A percentile compares a stretch with the other conserved stretches of the same genome.
These are phyloP conservation scores for Ceriagrion tenellum DNA, from an alignment of 2,888 invertebrate species.

Conservation along the genomic window DNA sequence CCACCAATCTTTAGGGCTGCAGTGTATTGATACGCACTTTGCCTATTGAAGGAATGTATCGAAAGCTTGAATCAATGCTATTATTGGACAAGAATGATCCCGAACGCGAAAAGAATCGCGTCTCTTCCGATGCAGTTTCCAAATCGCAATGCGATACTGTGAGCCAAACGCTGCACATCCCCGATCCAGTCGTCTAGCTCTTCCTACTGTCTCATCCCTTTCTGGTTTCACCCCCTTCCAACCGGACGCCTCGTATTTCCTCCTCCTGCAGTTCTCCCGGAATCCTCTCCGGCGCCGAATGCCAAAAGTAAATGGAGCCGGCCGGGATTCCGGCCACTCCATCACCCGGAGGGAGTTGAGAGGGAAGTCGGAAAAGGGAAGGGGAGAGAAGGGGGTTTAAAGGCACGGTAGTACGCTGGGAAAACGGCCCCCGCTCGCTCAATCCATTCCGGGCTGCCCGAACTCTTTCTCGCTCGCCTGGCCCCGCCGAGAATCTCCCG, in stretches of 20 bases:
- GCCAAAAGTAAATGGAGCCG: conserved; percentile 39
- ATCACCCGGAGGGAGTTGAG: background rate
- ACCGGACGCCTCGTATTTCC: background rate
- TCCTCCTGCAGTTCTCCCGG: background rate
- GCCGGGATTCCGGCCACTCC: background rate
- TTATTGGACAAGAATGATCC: too few relatives aligned
- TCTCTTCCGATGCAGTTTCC: too few relatives aligned
- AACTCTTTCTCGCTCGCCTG: background rate
- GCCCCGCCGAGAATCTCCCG: background rate
- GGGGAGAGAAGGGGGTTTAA: background rate
- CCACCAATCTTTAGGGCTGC: too few relatives aligned
- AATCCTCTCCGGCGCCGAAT: background rate
- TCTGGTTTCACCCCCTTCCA: background rate
- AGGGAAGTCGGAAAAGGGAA: background rate
- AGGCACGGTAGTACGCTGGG: background rate
- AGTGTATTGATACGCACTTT: too few relatives aligned
- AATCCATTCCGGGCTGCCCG: background rate
- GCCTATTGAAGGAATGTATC: too few relatives aligned
- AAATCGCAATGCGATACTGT: too few relatives aligned
- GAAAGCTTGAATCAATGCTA: too few relatives aligned
- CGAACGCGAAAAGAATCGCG: too few relatives aligned
- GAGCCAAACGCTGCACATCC: too few relatives aligned
- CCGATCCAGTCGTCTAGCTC: too few relatives aligned
- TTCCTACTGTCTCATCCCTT: background rate
- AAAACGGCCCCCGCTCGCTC: background rate